Percentiles rank a stretch among this genome's conserved stretches.
Conservation (phyloP, 2,797 vertebrate genomes). For the Hippopotamyrus pictus region DNA sequence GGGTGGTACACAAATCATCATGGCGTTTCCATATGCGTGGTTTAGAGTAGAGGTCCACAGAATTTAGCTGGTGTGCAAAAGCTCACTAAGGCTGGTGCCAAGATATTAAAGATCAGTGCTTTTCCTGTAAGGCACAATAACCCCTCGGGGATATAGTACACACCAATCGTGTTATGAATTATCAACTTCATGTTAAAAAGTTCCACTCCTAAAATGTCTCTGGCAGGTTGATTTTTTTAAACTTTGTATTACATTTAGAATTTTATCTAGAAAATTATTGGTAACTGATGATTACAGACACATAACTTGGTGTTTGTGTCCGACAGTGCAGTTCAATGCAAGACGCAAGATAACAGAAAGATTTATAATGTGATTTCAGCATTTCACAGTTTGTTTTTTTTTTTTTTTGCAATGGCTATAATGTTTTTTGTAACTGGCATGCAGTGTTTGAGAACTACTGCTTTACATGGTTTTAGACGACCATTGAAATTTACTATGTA, state of each 20-base stretch:
- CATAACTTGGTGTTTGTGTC: neutral
- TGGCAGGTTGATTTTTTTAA: neutral
- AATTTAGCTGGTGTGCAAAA: neutral
- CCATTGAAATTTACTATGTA: neutral
- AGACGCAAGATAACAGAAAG: neutral
- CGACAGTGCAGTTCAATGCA: neutral
- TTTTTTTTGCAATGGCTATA: neutral
- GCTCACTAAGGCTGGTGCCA: neutral
- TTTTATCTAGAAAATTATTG: neutral
- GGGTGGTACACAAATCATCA: slow-evolving; percentile 45
- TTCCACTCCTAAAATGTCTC: neutral
- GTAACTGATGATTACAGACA: neutral
- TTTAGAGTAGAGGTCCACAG: slow-evolving; percentile 7
- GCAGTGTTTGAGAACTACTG: neutral
- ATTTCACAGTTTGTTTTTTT: neutral
- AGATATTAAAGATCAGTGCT: neutral
- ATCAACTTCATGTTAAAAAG: neutral
- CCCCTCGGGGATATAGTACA: neutral
- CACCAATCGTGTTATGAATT: neutral
- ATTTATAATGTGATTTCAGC: neutral
- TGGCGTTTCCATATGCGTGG: slow-evolving; percentile 8
- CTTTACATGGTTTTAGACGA: neutral
- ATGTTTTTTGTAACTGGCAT: neutral
- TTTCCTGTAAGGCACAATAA: neutral
- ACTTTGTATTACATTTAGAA: neutral